Conservation (phyloP, 2,888 invertebrate species). For the Andrena bucephala region DNA sequence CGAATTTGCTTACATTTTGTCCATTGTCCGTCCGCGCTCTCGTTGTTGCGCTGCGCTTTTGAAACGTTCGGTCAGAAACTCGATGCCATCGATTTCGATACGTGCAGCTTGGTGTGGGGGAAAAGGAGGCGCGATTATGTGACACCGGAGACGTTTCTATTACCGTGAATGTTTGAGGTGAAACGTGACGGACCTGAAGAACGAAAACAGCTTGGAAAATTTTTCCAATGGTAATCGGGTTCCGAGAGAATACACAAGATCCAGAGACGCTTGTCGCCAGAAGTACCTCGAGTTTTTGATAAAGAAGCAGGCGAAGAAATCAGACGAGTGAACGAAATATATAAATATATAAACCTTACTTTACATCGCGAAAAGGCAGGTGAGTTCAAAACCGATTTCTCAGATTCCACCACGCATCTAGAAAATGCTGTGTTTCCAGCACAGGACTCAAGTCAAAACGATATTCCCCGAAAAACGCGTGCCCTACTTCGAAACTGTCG, state of each 20-base stretch:
- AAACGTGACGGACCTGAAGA: neutral
- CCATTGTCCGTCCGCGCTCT: neutral
- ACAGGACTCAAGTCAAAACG: conserved; percentile 36
- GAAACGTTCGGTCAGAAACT: conserved; percentile 2
- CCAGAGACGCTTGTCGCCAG: neutral
- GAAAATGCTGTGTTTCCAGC: neutral
- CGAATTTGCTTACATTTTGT: conserved; percentile 18
- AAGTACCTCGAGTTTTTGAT: conserved; percentile 6
- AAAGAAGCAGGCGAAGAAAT: neutral
- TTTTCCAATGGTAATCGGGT: neutral
- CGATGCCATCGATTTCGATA: neutral
- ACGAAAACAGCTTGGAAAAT: neutral
- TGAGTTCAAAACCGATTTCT: neutral
- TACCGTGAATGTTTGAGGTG: neutral
- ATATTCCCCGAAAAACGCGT: conserved; percentile 56
- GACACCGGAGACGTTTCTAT: conserved; percentile 4
- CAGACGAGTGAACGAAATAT: neutral
- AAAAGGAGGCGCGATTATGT: conserved; percentile 19
- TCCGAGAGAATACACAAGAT: neutral
- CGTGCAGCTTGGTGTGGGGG: neutral
- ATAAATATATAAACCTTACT: too few species aligned
- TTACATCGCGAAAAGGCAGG: too few species aligned
- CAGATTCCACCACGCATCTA: conserved; percentile 6
- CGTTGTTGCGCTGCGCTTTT: neutral
- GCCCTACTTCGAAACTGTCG: conserved; percentile 57